Conservation (phyloP, 2,888 invertebrate genomes). For the Apocheima hispidaria region DNA sequence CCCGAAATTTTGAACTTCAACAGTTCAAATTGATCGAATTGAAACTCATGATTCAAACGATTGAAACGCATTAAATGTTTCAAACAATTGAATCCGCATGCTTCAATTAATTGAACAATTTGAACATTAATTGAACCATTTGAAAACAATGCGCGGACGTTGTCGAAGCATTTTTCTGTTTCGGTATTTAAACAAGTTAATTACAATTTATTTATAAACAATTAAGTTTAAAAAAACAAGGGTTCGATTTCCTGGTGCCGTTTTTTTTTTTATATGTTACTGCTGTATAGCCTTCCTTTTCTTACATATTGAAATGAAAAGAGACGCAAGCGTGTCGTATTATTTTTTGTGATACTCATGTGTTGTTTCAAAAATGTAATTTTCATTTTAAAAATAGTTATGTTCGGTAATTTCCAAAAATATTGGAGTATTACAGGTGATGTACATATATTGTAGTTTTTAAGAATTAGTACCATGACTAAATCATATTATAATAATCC, state of each 20-base stretch:
- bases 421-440: conserved; percentile 41
- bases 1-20: too few relatives aligned
- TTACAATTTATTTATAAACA: too few relatives aligned
- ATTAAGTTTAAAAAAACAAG: too few relatives aligned
- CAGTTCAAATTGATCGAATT: background rate
- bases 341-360: background rate
- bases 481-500: conserved; percentile 3
- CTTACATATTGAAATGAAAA: background rate
- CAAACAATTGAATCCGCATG: background rate
- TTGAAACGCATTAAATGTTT: background rate
- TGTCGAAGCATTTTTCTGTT: too few relatives aligned
- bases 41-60: background rate
- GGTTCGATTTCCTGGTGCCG: too few relatives aligned
- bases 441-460: conserved; percentile 32
- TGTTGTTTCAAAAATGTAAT: background rate
- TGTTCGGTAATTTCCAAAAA: conserved; percentile 29
- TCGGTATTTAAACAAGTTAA: too few relatives aligned
- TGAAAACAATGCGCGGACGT: too few relatives aligned
- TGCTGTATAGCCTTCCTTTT: background rate
- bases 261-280: too few relatives aligned
- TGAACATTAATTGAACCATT: too few relatives aligned
- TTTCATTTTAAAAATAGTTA: background rate
- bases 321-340: background rate
- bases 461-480: conserved; percentile 12
- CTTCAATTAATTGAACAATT: background rate